These are phyloP conservation scores for Vireo griseus DNA, from an alignment of 2,797 vertebrate genomes.

Conservation along the genomic window DNA sequence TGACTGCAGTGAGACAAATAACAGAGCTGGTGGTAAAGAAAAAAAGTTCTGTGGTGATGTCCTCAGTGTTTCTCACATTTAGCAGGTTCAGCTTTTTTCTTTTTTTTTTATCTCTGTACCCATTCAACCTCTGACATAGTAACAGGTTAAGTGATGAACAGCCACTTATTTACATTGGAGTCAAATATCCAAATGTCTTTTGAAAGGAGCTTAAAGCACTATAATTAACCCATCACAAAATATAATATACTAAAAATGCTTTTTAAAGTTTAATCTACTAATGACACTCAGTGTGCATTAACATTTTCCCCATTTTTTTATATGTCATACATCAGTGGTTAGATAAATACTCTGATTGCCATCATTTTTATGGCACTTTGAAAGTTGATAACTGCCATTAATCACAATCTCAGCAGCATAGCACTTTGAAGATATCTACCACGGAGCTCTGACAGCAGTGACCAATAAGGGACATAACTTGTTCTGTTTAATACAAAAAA, in stretches of 20 bases:
- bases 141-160: neutral
- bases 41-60: neutral
- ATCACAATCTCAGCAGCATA: conserved; percentile 4
- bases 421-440: neutral
- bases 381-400: conserved; percentile 33
- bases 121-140: neutral
- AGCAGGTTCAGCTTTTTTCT: neutral
- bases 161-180: neutral
- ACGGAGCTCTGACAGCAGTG: neutral
- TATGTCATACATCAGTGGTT: neutral
- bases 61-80: neutral
- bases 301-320: conserved; percentile 13
- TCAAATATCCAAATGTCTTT: neutral
- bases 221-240: conserved; percentile 12
- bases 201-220: neutral
- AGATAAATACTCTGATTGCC: conserved; percentile 51
- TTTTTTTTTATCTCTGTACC: neutral
- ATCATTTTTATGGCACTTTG: conserved; percentile 25
- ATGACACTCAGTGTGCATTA: conserved; percentile 11
- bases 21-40: neutral
- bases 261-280: conserved; percentile 29
- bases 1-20: neutral
- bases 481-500: neutral
- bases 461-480: neutral
- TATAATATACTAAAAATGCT: neutral